Conservation (phyloP, 2,113 vertebrate genomes). For the Ariopsis seemanni region DNA sequence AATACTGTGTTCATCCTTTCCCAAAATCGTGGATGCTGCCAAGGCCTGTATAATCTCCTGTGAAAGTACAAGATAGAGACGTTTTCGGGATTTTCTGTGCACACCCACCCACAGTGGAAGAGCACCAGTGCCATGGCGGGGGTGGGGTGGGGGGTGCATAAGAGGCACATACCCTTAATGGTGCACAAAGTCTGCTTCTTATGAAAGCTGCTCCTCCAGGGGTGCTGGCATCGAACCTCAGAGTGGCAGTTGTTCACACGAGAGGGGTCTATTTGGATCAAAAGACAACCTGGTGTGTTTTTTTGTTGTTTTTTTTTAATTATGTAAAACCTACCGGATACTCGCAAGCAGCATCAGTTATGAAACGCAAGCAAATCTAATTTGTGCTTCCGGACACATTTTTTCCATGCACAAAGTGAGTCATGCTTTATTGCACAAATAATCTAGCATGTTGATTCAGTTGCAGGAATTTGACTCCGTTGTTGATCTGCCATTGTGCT, state of each 20-base stretch:
- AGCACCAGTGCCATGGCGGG: not conserved
- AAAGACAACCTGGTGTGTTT: conserved; percentile 9
- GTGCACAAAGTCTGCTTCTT: not conserved
- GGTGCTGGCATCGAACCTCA: conserved; percentile 12
- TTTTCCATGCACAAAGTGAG: not conserved
- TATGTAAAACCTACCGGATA: conserved; percentile 24
- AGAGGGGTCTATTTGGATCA: not conserved
- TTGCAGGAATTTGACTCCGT: not conserved
- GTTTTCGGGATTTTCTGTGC: conserved; percentile 13
- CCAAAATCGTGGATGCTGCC: conserved; percentile 2
- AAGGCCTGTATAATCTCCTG: conserved; percentile 4
- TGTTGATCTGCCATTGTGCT: not conserved
- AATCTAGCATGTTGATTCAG: not conserved
- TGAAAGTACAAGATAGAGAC: not conserved
- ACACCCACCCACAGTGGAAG: not conserved
- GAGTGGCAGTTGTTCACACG: conserved; percentile 23
- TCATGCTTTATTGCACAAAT: not conserved
- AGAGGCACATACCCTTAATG: not conserved
- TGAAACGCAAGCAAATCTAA: not conserved
- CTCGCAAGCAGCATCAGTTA: not conserved
- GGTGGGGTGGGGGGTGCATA: not conserved
- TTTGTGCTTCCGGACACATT: not conserved
- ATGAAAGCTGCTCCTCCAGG: conserved; percentile 18
- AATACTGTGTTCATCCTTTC: conserved; percentile 1
- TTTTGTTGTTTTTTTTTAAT: not conserved